These are phyloP conservation scores for Mellivora capensis DNA, from an alignment of 2,113 vertebrate genomes.

Conservation along the genomic window DNA sequence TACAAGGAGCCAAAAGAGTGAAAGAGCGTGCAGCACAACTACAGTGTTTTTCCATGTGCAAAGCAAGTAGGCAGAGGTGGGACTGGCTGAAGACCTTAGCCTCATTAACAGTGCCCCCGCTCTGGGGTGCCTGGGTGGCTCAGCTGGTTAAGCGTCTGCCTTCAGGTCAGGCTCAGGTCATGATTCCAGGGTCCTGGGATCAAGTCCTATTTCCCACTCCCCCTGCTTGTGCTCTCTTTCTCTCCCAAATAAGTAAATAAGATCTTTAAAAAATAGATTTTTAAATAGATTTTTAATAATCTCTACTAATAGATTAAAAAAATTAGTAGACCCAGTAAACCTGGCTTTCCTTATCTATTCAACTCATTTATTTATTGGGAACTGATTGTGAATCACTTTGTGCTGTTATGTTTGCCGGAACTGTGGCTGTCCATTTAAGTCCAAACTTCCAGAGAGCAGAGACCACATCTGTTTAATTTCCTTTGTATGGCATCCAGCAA, in stretches of 20 bases:
- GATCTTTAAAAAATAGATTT: too few species aligned
- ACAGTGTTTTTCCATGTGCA: neutral
- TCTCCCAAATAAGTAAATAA: too few species aligned
- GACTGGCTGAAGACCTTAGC: neutral
- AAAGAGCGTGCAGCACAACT: neutral
- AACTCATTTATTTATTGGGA: slow-evolving; percentile 15
- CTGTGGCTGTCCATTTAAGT: slow-evolving; percentile 3
- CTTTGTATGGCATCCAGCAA: slow-evolving; percentile 51
- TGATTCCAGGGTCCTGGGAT: too few species aligned
- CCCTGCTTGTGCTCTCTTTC: too few species aligned
- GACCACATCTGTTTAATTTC: slow-evolving; percentile 42
- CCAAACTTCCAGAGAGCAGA: slow-evolving; percentile 64
- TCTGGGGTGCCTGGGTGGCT: too few species aligned
- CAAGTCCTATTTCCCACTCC: too few species aligned
- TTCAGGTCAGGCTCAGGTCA: too few species aligned
- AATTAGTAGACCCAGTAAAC: neutral
- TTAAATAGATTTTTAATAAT: too few species aligned
- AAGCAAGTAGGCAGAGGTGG: neutral
- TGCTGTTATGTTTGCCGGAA: slow-evolving; percentile 41
- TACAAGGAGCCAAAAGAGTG: neutral
- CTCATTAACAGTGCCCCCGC: neutral
- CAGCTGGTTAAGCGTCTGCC: too few species aligned
- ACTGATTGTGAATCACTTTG: neutral
- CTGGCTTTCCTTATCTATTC: slow-evolving; percentile 6
- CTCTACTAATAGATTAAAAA: neutral